These are phyloP conservation scores for Sebastes nivosus DNA, from an alignment of 2,797 vertebrate genomes.

Conservation along the genomic window DNA sequence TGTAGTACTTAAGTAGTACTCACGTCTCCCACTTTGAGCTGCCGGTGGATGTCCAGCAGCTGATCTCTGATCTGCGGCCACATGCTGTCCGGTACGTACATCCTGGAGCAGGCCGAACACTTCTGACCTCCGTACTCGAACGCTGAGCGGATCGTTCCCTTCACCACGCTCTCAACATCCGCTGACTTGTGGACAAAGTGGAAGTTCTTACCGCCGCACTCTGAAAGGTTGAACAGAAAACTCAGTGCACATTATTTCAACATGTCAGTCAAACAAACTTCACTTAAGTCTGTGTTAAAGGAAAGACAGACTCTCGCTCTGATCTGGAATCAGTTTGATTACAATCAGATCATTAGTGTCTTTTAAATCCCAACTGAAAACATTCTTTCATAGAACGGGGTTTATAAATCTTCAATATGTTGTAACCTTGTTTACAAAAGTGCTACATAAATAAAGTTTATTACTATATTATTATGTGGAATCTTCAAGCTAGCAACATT, in stretches of 20 bases:
- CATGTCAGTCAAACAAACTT: background rate
- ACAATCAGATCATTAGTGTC: background rate
- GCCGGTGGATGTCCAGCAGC: conserved; percentile 85
- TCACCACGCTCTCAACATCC: conserved; percentile 87
- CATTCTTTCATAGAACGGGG: background rate
- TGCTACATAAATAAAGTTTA: background rate
- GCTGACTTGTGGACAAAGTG: conserved; percentile 93
- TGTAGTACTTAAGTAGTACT: conserved; percentile 62
- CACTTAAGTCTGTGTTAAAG: background rate
- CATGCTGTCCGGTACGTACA: conserved; percentile 88
- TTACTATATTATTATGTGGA: background rate
- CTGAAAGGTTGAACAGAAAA: conserved; percentile 65
- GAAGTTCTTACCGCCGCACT: conserved; percentile 98
- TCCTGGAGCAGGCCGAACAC: conserved; percentile 95
- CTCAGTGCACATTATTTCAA: no score
- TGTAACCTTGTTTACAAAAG: background rate
- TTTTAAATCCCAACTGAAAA: background rate
- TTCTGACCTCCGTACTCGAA: conserved; percentile 97
- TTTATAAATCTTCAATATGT: background rate
- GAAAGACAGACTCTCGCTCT: background rate
- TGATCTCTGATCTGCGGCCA: conserved; percentile 90
- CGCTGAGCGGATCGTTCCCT: conserved; percentile 91
- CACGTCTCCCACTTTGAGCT: conserved; percentile 92
- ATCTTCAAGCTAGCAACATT: background rate
- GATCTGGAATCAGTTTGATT: background rate